phyloP scores from a whole-genome alignment of 1,140 invertebrate species.

The Brachionus angularis region DNA sequence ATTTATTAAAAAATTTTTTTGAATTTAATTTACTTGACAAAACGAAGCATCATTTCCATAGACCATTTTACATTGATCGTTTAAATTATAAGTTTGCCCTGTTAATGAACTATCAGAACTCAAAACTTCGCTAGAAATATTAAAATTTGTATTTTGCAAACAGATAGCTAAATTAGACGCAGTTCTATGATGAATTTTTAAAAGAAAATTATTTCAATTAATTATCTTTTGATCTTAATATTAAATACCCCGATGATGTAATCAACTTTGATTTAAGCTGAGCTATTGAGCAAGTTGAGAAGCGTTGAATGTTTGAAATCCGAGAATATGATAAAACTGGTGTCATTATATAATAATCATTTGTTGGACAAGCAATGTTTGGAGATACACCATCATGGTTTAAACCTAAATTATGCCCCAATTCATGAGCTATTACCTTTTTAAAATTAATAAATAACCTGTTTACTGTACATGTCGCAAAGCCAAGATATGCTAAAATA shows the following conservation, averaged over 20 bases:
- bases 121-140: not conserved
- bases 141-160: not conserved
- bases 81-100: not conserved
- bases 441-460: too few relatives aligned
- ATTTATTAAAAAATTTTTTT: not conserved
- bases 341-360: slow-evolving; percentile 34
- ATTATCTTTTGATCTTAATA: too few relatives aligned
- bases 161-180: slow-evolving; percentile 1
- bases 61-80: slow-evolving; percentile 34
- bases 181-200: not conserved
- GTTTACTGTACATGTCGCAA: too few relatives aligned
- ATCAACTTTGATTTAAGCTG: slow-evolving; percentile 10
- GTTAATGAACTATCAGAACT: not conserved
- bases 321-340: not conserved
- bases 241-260: too few relatives aligned
- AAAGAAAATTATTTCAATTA: not conserved
- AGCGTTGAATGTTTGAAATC: slow-evolving; percentile 24
- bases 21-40: not conserved
- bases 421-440: slow-evolving; percentile 37
- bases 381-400: slow-evolving; percentile 24
- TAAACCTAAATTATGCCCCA: slow-evolving; percentile 41
- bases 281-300: slow-evolving; percentile 24
- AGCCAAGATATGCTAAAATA: too few relatives aligned
- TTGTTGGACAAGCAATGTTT: not conserved
- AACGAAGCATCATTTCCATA: slow-evolving; percentile 14